phyloP scores from a whole-genome alignment of 2,797 vertebrate species.

The Craterocephalus amniculus region DNA sequence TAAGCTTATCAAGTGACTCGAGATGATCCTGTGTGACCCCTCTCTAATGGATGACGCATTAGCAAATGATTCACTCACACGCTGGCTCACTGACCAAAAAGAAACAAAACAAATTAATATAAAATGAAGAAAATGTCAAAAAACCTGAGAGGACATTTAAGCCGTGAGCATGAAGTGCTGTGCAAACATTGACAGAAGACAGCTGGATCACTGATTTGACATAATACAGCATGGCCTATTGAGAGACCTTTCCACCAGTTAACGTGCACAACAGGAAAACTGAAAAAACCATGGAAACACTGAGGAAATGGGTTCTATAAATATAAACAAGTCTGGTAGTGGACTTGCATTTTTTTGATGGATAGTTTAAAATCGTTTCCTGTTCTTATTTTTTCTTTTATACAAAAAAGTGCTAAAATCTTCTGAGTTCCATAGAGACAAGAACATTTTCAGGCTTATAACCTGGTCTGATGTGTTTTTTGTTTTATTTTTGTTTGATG shows the following conservation, averaged over 20 bases:
- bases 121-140: background rate
- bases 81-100: conserved; percentile 14
- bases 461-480: background rate
- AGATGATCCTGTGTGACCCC: conserved; percentile 25
- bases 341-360: background rate
- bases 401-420: background rate
- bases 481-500: background rate
- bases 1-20: conserved; percentile 35
- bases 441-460: background rate
- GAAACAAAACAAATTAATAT: background rate
- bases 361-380: background rate
- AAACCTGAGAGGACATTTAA: background rate
- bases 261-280: background rate
- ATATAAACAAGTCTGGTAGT: conserved; percentile 16
- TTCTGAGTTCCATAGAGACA: background rate
- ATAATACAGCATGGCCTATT: background rate
- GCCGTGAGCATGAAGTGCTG: background rate
- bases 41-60: conserved; percentile 12
- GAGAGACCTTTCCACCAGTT: background rate
- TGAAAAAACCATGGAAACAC: conserved; percentile 19
- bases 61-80: conserved; percentile 7
- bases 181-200: background rate
- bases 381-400: conserved; percentile 6
- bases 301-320: conserved; percentile 10
- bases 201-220: background rate